Percentiles rank a stretch among this genome's conserved stretches.
Conservation (phyloP, 2,113 vertebrate species). For the Cyprinus carpio region DNA sequence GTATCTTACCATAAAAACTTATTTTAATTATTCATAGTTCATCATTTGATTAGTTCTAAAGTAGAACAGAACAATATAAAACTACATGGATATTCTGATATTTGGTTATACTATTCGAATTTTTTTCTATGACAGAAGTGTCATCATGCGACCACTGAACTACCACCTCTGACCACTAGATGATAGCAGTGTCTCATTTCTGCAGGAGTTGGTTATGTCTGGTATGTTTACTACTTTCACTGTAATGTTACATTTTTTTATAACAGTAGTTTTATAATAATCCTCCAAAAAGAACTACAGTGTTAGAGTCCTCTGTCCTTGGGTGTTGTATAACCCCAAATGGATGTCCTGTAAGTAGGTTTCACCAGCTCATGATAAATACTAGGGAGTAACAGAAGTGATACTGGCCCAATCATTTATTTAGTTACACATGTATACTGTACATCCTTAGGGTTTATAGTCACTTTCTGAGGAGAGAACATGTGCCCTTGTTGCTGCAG, state of each 20-base stretch:
- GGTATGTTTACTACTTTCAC: too few relatives aligned
- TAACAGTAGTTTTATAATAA: background rate
- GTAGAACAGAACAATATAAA: background rate
- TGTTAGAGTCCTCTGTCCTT: too few relatives aligned
- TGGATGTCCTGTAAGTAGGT: background rate
- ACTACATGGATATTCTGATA: background rate
- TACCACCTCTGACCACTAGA: slow-evolving; percentile 55
- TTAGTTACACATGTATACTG: background rate
- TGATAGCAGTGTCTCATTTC: slow-evolving; percentile 49
- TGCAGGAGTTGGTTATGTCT: background rate
- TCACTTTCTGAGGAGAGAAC: background rate
- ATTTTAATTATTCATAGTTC: too few relatives aligned
- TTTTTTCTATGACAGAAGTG: background rate
- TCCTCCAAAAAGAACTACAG: too few relatives aligned
- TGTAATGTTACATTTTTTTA: background rate
- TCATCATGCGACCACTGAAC: background rate
- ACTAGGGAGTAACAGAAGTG: background rate
- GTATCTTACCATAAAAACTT: background rate
- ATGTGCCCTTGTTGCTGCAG: slow-evolving; percentile 41
- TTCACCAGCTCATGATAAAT: background rate
- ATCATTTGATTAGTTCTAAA: background rate
- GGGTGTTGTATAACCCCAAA: too few relatives aligned
- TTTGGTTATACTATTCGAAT: too few relatives aligned
- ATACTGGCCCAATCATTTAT: background rate
- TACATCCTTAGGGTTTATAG: background rate